These are phyloP conservation scores for Scolopax rusticola DNA, from an alignment of 2,797 vertebrate genomes.

Conservation along the genomic window DNA sequence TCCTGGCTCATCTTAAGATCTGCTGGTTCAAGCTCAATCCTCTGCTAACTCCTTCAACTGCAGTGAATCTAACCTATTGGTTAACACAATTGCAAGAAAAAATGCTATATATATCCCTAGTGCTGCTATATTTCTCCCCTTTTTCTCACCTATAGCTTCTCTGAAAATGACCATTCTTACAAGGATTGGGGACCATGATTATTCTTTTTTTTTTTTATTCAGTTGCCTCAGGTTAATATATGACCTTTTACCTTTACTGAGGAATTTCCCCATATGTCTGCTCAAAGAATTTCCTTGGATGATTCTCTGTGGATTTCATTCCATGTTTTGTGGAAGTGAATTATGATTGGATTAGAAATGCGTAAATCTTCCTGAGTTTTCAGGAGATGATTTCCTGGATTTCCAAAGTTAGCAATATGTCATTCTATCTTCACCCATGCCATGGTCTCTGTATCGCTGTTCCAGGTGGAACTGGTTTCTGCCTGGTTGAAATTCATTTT, in stretches of 20 bases:
- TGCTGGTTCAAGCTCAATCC: not conserved
- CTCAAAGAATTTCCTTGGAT: conserved; percentile 62
- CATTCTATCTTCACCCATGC: conserved; percentile 48
- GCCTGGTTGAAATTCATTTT: conserved; percentile 33
- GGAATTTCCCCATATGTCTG: conserved; percentile 63
- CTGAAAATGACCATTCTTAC: not conserved
- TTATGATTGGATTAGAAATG: conserved; percentile 69
- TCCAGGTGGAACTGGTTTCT: conserved; percentile 57
- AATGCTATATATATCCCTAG: not conserved
- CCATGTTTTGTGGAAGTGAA: conserved; percentile 56
- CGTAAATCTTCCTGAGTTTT: conserved; percentile 63
- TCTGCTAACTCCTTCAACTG: not conserved
- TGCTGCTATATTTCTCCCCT: not conserved
- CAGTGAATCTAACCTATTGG: not conserved
- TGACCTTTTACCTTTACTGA: conserved; percentile 66
- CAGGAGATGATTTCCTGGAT: conserved; percentile 66
- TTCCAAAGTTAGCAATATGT: conserved; percentile 65
- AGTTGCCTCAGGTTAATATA: conserved; percentile 49
- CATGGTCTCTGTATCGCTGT: not conserved
- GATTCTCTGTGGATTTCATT: conserved; percentile 60
- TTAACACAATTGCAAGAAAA: not conserved
- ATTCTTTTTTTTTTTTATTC: not conserved
- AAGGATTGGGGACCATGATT: not conserved
- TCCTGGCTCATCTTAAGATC: not conserved
- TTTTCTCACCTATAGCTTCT: not conserved